Percentiles rank a stretch among this genome's conserved stretches.
phyloP scores from a whole-genome alignment of 1,140 invertebrate genomes.

The Dinoponera quadriceps region DNA sequence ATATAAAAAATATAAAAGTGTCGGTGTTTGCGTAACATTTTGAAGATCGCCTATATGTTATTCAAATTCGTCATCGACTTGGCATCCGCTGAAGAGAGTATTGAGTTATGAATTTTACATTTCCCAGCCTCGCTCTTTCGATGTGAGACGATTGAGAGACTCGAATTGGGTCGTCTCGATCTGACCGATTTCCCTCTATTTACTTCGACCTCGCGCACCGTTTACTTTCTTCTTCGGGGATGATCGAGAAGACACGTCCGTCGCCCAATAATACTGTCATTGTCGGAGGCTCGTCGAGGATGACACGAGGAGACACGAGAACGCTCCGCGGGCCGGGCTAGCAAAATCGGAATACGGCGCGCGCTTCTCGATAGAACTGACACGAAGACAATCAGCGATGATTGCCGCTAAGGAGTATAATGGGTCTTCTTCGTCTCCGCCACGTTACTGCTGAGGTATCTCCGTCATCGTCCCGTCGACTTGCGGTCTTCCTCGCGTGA shows the following conservation, averaged over 20 bases:
- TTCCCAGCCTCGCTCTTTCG: too few species aligned
- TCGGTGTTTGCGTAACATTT: too few species aligned
- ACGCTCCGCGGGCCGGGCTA: constrained; percentile 56
- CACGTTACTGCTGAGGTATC: constrained; percentile 17
- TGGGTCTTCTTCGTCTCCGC: constrained; percentile 55
- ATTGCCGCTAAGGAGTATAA: constrained; percentile 75
- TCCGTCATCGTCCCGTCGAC: constrained; percentile 6
- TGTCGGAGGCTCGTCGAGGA: constrained; percentile 63
- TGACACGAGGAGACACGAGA: constrained; percentile 25
- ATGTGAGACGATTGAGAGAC: constrained; percentile 6
- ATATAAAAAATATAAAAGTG: too few species aligned
- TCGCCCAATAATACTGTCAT: constrained; percentile 66
- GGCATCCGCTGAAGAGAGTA: too few species aligned
- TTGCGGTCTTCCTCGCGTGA: constrained; percentile 49
- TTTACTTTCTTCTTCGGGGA: constrained; percentile 52
- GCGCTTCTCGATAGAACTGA: constrained; percentile 69
- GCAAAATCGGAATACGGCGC: constrained; percentile 76
- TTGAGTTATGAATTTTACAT: constrained; percentile 19
- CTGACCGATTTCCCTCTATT: constrained; percentile 32
- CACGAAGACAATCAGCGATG: constrained; percentile 77
- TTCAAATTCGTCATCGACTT: too few species aligned
- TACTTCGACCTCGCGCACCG: constrained; percentile 36
- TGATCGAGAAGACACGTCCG: constrained; percentile 37
- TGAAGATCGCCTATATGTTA: too few species aligned
- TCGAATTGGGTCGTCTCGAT: constrained; percentile 14